phyloP scores from a whole-genome alignment of 2,113 vertebrate genomes.

The Cephalopholis sonnerati region DNA sequence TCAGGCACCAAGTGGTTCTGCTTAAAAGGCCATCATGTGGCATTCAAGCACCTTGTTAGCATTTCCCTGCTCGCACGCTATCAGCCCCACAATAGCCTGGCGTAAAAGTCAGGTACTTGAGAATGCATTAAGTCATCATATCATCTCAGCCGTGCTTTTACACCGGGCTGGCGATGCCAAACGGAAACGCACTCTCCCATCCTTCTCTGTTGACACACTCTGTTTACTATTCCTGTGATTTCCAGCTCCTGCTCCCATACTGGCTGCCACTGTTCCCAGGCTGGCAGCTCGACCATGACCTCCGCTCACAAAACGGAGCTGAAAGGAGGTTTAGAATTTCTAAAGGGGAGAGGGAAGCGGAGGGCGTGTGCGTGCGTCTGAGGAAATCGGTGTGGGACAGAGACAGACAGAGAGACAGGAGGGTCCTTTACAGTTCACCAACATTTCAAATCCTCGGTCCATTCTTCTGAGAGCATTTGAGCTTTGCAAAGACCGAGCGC shows the following conservation, averaged over 20 bases:
- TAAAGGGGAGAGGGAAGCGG: conserved; percentile 27
- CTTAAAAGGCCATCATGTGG: conserved; percentile 36
- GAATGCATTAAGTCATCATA: conserved; percentile 62
- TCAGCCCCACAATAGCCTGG: conserved; percentile 34
- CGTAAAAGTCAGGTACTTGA: conserved; percentile 51
- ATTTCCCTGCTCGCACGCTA: conserved; percentile 24
- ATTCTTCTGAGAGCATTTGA: conserved; percentile 54
- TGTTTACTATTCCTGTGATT: conserved; percentile 57
- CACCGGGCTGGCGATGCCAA: conserved; percentile 10
- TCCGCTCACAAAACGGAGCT: conserved; percentile 52
- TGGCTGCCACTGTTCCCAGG: conserved; percentile 60
- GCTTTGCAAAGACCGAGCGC: conserved; percentile 21
- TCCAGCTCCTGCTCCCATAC: conserved; percentile 33
- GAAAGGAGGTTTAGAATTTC: conserved; percentile 64
- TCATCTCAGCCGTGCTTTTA: conserved; percentile 50
- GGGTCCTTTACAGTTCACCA: conserved; percentile 41
- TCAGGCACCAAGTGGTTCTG: conserved; percentile 19
- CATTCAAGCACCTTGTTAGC: conserved; percentile 32
- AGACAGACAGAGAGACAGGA: conserved; percentile 31
- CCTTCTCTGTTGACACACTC: conserved; percentile 49
- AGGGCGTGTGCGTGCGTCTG: conserved; percentile 2
- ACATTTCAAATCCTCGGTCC: conserved; percentile 36
- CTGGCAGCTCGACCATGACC: conserved; percentile 61
- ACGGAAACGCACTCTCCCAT: conserved; percentile 24
- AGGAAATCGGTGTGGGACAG: conserved; percentile 24